phyloP scores from a whole-genome alignment of 2,797 vertebrate genomes.

The Smutsia temminckii region DNA sequence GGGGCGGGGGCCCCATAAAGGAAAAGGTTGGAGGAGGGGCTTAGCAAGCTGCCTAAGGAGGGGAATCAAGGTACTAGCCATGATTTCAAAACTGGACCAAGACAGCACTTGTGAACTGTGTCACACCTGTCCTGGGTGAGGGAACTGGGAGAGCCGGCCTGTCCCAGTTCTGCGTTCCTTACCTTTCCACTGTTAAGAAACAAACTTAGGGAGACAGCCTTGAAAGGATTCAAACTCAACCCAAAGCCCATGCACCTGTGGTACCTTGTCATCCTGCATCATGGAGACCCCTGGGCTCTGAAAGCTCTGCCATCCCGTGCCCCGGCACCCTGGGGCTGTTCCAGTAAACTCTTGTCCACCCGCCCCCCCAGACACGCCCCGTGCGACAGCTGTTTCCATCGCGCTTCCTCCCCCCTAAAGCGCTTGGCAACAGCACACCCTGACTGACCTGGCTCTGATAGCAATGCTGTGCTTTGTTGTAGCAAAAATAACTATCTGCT shows the following conservation, averaged over 20 bases:
- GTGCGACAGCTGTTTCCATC: not conserved
- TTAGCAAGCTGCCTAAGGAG: not conserved
- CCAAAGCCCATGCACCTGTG: accelerated
- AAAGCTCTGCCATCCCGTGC: accelerated
- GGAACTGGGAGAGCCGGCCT: not conserved
- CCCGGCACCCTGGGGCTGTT: not conserved
- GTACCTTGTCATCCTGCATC: no score
- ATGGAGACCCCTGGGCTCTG: not conserved
- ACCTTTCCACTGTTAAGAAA: not conserved
- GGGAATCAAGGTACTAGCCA: accelerated
- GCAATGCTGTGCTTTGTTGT: accelerated
- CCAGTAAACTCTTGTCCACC: accelerated
- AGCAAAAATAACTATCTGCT: not conserved
- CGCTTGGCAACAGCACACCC: accelerated
- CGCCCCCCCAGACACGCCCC: not conserved
- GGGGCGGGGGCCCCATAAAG: not conserved
- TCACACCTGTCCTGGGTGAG: not conserved
- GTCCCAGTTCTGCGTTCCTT: not conserved
- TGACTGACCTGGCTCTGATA: accelerated
- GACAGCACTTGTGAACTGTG: not conserved
- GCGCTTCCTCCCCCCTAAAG: accelerated
- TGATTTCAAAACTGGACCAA: not conserved
- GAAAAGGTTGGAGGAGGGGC: not conserved
- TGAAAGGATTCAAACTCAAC: not conserved
- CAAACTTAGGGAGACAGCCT: not conserved